These are phyloP conservation scores for Spodoptera littoralis DNA, from an alignment of 2,888 invertebrate genomes.

Conservation along the genomic window DNA sequence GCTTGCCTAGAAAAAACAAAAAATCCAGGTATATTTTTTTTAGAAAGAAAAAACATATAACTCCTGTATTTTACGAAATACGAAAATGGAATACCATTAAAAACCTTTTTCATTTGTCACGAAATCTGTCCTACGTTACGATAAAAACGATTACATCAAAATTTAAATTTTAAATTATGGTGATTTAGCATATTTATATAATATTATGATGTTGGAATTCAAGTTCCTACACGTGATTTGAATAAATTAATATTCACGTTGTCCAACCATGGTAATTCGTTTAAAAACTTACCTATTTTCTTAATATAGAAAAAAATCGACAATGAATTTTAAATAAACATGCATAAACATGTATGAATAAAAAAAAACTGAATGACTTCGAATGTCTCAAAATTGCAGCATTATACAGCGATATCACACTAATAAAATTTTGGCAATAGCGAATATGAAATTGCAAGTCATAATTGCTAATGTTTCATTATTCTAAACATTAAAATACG, in stretches of 20 bases:
- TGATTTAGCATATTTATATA: conserved; percentile 17
- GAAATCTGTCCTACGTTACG: conserved; percentile 34
- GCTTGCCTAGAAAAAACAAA: too few species aligned
- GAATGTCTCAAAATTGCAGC: too few species aligned
- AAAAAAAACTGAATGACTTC: too few species aligned
- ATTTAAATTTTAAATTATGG: conserved; percentile 33
- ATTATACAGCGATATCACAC: neutral
- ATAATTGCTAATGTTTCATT: conserved; percentile 18
- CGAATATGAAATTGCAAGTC: conserved; percentile 9
- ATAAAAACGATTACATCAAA: conserved; percentile 11
- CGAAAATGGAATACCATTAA: conserved; percentile 16
- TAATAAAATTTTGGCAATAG: conserved; percentile 9
- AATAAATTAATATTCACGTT: conserved; percentile 15
- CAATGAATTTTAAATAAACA: too few species aligned
- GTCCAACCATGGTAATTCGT: too few species aligned
- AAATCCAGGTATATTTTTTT: too few species aligned
- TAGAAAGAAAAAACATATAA: too few species aligned
- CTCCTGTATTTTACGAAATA: neutral
- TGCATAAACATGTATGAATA: too few species aligned
- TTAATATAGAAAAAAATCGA: too few species aligned
- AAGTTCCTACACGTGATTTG: conserved; percentile 22
- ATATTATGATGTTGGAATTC: conserved; percentile 4
- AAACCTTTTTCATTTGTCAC: conserved; percentile 14
- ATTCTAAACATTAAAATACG: conserved; percentile 40
- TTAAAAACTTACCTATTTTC: too few species aligned